These are phyloP conservation scores for Phyllotis vaccarum DNA, from an alignment of 2,797 vertebrate species.

Conservation along the genomic window DNA sequence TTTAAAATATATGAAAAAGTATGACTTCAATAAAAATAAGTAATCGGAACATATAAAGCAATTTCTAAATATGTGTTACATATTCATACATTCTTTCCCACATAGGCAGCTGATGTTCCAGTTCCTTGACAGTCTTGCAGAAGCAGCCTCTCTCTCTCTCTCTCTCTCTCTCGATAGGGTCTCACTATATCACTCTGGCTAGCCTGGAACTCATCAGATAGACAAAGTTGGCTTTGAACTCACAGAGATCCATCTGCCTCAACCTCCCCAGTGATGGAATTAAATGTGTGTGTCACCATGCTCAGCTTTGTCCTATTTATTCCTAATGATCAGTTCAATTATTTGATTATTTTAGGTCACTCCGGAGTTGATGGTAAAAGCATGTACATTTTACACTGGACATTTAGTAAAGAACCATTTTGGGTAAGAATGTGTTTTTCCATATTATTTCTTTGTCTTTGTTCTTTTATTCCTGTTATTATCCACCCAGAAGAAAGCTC, in stretches of 20 bases:
- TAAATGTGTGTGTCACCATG: too few species aligned
- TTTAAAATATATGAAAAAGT: not conserved
- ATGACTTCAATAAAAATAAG: slow-evolving; percentile 1
- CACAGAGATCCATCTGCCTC: not conserved
- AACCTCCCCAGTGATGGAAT: not conserved
- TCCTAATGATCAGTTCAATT: slow-evolving; percentile 58
- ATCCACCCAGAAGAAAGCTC: not conserved
- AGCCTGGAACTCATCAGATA: not conserved
- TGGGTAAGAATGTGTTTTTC: slow-evolving; percentile 86
- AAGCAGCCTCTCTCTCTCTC: not conserved
- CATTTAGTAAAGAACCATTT: slow-evolving; percentile 88
- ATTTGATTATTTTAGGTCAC: slow-evolving; percentile 85
- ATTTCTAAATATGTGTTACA: not conserved
- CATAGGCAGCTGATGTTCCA: not conserved
- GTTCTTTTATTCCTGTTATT: not conserved
- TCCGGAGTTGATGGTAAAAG: slow-evolving; percentile 87
- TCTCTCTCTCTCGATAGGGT: not conserved
- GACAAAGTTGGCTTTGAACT: not conserved
- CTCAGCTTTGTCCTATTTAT: not conserved
- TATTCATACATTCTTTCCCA: not conserved
- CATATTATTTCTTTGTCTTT: not conserved
- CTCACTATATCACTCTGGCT: not conserved
- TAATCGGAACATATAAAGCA: not conserved
- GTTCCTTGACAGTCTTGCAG: not conserved
- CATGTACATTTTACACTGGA: slow-evolving; percentile 87